Base-by-base conservation (phyloP, 2,888 invertebrate species). In the Hirtodrosophila duncani region DNA sequence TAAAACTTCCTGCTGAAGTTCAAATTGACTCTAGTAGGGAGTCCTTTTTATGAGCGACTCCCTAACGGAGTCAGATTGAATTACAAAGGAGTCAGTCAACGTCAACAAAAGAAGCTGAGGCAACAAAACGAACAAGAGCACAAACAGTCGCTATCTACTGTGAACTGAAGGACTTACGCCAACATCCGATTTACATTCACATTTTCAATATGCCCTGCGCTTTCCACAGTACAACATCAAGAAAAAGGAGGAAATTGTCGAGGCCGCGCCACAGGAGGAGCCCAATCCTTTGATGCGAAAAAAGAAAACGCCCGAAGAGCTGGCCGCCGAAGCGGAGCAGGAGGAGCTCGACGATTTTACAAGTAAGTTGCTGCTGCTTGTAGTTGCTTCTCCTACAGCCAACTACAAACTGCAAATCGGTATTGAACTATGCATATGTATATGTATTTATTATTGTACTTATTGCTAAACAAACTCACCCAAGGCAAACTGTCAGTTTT, bases 11-110 rank as follows among this genome's bases (percentile, higher is more conserved):
- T 71, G 59, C 45, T 92, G 90, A 92, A 94, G 93, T 92, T 95
- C 92, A 95, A 95, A 95, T 95, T 95, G 95, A 95, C 95, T 95
- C 95, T 95, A 95, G 95, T 95, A 95, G 95, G 95, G 95, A 95
- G 95, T 95, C 95, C 94, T 93, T 94, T 90, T 90, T 89, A 89
- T 89, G 89, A 92, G 93, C 91, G 95, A 94, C 95, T 95, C 95
- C 95, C 94, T 95, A 95, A 95, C 94, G 94, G 94, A 94, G 95
- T 95, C 95, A 95, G 94, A 94, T 95, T 95, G 94, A 95, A 92
- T 92, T 94, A 93, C 91, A 91, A 92, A 92, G 91, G 91, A 91
- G 90, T 89, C 87, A 29, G 85, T 88, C 89, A 88, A 90, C 78
- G 18, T 45, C 3, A 4, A 36, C 2, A n/a, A 20, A 50, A 44